Conservation (phyloP, 2,888 invertebrate genomes). For the Eupithecia inturbata region DNA sequence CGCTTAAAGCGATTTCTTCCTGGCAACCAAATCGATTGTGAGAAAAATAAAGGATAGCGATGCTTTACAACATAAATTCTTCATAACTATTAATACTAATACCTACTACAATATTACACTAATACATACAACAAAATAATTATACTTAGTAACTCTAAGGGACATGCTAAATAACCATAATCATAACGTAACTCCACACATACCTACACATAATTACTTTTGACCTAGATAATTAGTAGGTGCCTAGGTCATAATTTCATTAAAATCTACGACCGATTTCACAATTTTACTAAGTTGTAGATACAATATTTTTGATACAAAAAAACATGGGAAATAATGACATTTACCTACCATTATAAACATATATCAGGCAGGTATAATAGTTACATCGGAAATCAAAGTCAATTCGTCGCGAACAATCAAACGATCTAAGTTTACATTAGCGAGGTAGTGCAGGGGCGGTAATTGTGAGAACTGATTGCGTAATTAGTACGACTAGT, state of each 20-base stretch:
- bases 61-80: no score
- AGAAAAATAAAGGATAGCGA: no score
- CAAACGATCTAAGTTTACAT: constrained; percentile 36
- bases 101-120: no score
- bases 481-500: constrained; percentile 79
- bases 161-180: no score
- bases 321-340: not conserved
- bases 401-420: constrained; percentile 19
- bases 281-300: no score
- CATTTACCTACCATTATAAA: not conserved
- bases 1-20: no score
- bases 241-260: not conserved
- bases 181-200: no score
- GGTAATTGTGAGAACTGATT: constrained; percentile 83
- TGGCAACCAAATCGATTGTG: no score
- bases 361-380: not conserved
- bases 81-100: no score
- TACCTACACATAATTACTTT: no score
- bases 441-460: constrained; percentile 39
- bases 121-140: no score
- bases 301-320: not conserved
- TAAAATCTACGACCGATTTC: not conserved
- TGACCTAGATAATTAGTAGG: not conserved
- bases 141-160: no score
- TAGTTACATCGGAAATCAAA: constrained; percentile 14